Evolutionary conservation across 1,140 invertebrate genomes (phyloP).

Genomic region (Drosophila pseudoobscura): DNA sequence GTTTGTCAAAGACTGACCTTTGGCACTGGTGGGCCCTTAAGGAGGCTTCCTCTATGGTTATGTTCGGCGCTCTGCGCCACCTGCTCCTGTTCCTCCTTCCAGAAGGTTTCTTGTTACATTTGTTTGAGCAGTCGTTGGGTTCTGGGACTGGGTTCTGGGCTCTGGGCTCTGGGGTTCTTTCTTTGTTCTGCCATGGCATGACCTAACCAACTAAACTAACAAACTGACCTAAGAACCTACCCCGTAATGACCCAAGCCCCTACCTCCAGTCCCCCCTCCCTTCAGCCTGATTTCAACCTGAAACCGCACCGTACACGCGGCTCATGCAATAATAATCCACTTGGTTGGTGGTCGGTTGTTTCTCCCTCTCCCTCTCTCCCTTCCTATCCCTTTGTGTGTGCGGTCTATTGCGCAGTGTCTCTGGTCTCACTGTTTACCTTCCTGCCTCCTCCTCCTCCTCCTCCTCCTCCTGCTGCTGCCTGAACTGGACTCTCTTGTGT

Average conservation of each 20-base stretch:
- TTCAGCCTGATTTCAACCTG: conserved; percentile 22
- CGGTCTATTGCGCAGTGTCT: conserved; percentile 47
- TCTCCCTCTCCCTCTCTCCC: too few species aligned
- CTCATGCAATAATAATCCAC: conserved; percentile 27
- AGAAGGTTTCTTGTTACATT: too few species aligned
- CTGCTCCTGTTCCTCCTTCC: too few species aligned
- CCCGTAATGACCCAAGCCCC: conserved; percentile 1
- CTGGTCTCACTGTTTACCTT: conserved; percentile 20
- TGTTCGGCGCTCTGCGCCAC: too few species aligned
- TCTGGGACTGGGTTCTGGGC: too few species aligned
- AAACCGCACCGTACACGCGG: conserved; percentile 36
- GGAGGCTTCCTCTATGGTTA: background rate
- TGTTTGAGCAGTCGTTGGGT: too few species aligned
- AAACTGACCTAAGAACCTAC: conserved; percentile 47
- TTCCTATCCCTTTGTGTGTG: conserved; percentile 25
- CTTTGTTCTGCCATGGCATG: conserved; percentile 37
- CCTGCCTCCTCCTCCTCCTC: conserved; percentile 9
- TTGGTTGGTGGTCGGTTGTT: too few species aligned
- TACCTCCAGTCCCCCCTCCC: too few species aligned
- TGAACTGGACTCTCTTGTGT: background rate
- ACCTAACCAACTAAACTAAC: conserved; percentile 47
- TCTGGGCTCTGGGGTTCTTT: background rate
- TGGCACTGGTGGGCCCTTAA: background rate
- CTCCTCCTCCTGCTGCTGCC: conserved; percentile 10
- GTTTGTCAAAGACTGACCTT: too few species aligned